phyloP scores from a whole-genome alignment of 2,888 invertebrate genomes.

The Aspidiotus destructor region DNA sequence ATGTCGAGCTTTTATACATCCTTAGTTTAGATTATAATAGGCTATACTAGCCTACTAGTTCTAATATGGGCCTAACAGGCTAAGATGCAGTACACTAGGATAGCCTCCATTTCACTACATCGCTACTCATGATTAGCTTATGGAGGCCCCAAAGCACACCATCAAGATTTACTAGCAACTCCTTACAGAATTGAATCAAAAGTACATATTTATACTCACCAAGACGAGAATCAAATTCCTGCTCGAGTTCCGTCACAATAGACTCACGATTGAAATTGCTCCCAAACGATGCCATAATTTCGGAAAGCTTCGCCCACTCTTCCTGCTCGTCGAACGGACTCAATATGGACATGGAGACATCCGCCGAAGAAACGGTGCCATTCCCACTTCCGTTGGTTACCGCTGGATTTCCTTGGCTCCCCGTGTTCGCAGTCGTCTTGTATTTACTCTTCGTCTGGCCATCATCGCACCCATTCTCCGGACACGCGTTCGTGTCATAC shows the following conservation, averaged over 20 bases:
- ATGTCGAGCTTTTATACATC: too few relatives aligned
- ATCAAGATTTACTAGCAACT: too few relatives aligned
- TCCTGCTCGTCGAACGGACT: constrained; percentile 89
- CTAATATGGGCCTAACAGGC: too few relatives aligned
- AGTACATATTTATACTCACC: constrained; percentile 42
- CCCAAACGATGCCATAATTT: constrained; percentile 90
- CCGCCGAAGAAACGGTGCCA: constrained; percentile 37
- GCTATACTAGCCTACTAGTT: too few relatives aligned
- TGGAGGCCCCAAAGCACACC: too few relatives aligned
- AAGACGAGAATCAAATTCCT: constrained; percentile 64
- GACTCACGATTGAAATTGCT: constrained; percentile 69
- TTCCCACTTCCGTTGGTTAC: constrained; percentile 33
- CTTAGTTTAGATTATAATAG: too few relatives aligned
- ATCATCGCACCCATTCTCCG: constrained; percentile 9
- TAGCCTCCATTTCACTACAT: too few relatives aligned
- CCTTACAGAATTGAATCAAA: too few relatives aligned
- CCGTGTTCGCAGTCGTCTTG: constrained; percentile 3
- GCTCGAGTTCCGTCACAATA: constrained; percentile 65
- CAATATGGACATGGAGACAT: constrained; percentile 44
- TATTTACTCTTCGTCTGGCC: constrained; percentile 21
- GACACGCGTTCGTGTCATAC: constrained; percentile 45
- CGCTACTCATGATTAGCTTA: too few relatives aligned
- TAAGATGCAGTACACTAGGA: too few relatives aligned
- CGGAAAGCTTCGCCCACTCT: constrained; percentile 93
- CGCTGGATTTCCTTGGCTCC: constrained; percentile 13